phyloP scores from a whole-genome alignment of 2,113 vertebrate species.

The Antechinus stuartii region DNA sequence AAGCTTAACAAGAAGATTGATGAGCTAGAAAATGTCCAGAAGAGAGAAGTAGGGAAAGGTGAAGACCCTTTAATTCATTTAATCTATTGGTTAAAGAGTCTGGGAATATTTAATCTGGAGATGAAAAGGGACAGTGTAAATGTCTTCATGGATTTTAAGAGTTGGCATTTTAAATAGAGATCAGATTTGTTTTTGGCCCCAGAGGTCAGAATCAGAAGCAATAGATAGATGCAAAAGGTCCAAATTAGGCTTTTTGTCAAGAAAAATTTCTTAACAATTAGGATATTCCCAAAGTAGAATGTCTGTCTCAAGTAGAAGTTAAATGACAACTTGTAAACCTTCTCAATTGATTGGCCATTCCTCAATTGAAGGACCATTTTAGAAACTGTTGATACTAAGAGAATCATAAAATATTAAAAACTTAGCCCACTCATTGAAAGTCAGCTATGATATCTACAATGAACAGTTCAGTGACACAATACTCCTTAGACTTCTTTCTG shows the following conservation, averaged over 20 bases:
- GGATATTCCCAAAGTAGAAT: neutral
- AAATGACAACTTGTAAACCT: neutral
- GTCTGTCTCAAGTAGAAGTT: neutral
- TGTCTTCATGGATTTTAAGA: neutral
- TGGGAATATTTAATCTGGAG: neutral
- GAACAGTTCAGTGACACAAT: neutral
- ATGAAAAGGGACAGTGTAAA: neutral
- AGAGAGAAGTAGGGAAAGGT: neutral
- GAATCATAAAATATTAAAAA: neutral
- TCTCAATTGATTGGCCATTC: neutral
- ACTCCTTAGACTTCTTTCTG: too few species aligned
- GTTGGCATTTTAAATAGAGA: neutral
- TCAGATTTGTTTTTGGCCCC: neutral
- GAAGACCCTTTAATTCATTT: neutral
- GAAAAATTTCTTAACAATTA: neutral
- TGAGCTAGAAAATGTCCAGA: neutral
- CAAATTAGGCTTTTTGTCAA: neutral
- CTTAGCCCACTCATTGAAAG: neutral
- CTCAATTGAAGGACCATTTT: neutral
- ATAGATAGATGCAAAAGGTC: neutral
- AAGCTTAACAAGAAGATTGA: neutral
- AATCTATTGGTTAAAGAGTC: neutral
- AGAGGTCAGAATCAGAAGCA: neutral
- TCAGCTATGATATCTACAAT: neutral
- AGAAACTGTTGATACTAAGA: neutral